phyloP scores from a whole-genome alignment of 2,797 vertebrate species.

The Sebastes trivittatus region DNA sequence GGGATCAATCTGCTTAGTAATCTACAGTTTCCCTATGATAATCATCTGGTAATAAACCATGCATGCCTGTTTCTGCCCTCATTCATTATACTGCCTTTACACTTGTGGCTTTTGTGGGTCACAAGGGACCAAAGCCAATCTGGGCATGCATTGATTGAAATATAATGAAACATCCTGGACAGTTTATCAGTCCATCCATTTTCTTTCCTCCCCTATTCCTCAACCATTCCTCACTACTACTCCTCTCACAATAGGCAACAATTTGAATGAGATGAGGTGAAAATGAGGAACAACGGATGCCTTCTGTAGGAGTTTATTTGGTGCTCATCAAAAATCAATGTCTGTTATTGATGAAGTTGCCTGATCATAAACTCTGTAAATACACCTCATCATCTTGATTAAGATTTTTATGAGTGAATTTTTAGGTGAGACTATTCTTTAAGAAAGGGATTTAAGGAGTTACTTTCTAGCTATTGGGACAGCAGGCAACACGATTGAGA shows the following conservation, averaged over 20 bases:
- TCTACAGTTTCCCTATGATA: not conserved
- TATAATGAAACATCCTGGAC: not conserved
- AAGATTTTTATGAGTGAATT: not conserved
- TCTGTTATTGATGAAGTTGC: not conserved
- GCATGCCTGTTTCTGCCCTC: not conserved
- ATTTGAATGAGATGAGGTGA: not conserved
- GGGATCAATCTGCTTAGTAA: not conserved
- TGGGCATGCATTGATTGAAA: not conserved
- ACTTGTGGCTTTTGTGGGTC: not conserved
- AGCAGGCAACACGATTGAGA: not conserved
- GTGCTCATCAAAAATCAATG: not conserved
- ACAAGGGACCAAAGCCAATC: not conserved
- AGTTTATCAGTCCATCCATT: not conserved
- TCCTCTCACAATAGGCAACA: not conserved
- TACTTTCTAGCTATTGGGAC: not conserved
- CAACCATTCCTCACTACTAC: not conserved
- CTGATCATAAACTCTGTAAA: not conserved
- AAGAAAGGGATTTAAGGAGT: not conserved
- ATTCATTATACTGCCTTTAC: not conserved
- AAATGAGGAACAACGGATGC: not conserved
- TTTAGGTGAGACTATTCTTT: not conserved
- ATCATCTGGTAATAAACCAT: not conserved
- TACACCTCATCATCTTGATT: not conserved
- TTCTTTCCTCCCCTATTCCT: not conserved
- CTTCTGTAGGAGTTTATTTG: not conserved